Base-by-base conservation (phyloP, 2,113 vertebrate species). In the Myotis davidii region DNA sequence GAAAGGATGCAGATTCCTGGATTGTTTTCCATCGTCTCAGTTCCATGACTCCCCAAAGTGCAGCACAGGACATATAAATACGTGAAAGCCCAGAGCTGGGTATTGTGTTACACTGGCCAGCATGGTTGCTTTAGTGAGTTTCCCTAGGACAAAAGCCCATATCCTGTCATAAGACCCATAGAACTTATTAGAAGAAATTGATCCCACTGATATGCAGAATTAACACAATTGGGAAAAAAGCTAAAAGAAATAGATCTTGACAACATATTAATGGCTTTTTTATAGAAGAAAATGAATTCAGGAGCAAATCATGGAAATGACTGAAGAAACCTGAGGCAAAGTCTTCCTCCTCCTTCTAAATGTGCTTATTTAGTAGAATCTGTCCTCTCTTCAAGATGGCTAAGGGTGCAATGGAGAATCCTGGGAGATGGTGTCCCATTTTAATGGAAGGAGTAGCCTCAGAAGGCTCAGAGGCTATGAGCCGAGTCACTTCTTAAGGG, bases 291-390 rank as follows among this genome's bases (percentile, higher is more conserved):
- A 96, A 95, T 74, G 52, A 85, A 96, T 67, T 90, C 52, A 37
- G 78, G 94, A 94, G 74, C 37, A 34, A 87, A 16, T 82, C 85
- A 96, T 85, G n/a, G 56, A 45, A 94, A 94, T 88, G 76, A 97
- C 76, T 73, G 94, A 93, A 76, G 6, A 67, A 23, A 78, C 74
- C 37, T 4, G 39, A 65, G 32, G 18, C 65, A 88, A 86, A 94
- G 72, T 21, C 20, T 16, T 88, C 37, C 32, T 23, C n/a, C 25
- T 67, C 48, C 81, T 78, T 20, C 50, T 95, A 81, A 93, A 70
- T 1, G 81, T 34, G 16, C 85, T 56, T 85, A 88, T 61, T 90
- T 32, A 65, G 32, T 50, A 85, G 73, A 70, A 6, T 88, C 92
- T 88, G 23, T 52, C 34, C 16, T 78, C 21, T 3, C 45, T 79